Evolutionary conservation across 2,888 invertebrate genomes (phyloP).

Genomic region (Drosophila hamatofila): DNA sequence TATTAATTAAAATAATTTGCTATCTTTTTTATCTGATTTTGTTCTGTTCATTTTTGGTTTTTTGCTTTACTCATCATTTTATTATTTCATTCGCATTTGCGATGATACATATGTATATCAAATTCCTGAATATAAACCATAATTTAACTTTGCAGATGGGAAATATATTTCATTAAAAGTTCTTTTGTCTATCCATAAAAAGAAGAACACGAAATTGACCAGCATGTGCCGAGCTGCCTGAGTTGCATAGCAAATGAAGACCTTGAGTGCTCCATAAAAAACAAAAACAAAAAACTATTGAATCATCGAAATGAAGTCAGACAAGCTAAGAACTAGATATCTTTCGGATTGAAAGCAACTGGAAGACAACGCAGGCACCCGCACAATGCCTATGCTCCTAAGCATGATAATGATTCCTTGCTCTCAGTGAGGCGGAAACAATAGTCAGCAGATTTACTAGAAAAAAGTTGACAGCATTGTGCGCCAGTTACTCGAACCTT

Average conservation of each 20-base stretch:
- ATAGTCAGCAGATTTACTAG: constrained; percentile 50
- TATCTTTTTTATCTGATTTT: background rate
- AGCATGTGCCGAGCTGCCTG: constrained; percentile 40
- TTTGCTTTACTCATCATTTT: background rate
- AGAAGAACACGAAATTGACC: constrained; percentile 29
- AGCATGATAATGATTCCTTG: constrained; percentile 35
- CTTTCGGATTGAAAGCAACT: constrained; percentile 24
- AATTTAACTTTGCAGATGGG: constrained; percentile 26
- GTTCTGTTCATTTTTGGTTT: background rate
- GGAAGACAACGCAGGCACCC: constrained; percentile 42
- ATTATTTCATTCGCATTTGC: background rate
- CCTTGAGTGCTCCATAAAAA: constrained; percentile 27
- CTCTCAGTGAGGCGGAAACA: constrained; percentile 40
- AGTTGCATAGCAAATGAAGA: constrained; percentile 48
- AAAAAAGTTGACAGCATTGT: constrained; percentile 53
- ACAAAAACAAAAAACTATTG: constrained; percentile 31
- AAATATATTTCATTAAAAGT: constrained; percentile 29
- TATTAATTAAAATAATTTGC: too few species aligned
- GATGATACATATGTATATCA: constrained; percentile 2
- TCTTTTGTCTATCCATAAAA: constrained; percentile 8
- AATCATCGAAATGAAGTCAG: constrained; percentile 39
- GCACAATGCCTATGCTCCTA: constrained; percentile 43
- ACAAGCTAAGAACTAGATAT: constrained; percentile 17
- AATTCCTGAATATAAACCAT: constrained; percentile 18
- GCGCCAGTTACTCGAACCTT: constrained; percentile 34